phyloP scores from a whole-genome alignment of 1,140 invertebrate genomes.

The Muscidifurax raptorellus region DNA sequence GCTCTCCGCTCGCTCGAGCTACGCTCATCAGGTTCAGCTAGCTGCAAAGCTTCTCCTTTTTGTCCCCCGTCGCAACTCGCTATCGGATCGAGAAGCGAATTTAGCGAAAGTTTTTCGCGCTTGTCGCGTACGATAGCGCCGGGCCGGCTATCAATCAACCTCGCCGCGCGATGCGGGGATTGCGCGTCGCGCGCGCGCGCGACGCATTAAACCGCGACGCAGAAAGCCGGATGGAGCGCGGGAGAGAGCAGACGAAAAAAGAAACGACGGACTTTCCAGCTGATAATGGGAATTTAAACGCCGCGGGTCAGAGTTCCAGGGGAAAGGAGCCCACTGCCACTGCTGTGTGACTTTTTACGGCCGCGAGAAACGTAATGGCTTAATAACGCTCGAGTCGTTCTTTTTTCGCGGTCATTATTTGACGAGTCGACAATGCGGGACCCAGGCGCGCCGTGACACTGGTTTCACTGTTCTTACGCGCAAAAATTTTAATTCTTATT shows the following conservation, averaged over 20 bases:
- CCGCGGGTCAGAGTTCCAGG: background rate
- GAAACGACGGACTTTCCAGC: constrained; percentile 35
- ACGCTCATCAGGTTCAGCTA: background rate
- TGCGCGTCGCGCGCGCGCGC: too few relatives aligned
- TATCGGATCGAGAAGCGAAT: background rate
- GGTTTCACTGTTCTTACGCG: background rate
- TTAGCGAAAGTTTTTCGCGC: constrained; percentile 25
- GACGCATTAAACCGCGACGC: constrained; percentile 14
- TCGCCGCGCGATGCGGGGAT: constrained; percentile 2
- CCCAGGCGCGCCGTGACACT: background rate
- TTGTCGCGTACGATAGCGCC: background rate
- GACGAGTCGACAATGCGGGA: constrained; percentile 24
- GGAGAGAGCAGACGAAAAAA: background rate
- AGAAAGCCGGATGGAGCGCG: background rate
- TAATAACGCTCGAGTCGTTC: constrained; percentile 36
- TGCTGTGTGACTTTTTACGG: constrained; percentile 26
- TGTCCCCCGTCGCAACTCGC: background rate
- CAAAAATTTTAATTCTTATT: background rate
- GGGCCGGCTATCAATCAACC: constrained; percentile 43
- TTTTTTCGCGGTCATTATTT: constrained; percentile 21
- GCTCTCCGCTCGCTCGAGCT: too few relatives aligned
- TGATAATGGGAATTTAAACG: constrained; percentile 49
- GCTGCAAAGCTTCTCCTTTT: background rate
- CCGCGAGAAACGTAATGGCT: constrained; percentile 33
- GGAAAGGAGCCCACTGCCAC: background rate